Conservation (phyloP, 1,140 invertebrate genomes). For the Pogonomyrmex californicus region DNA sequence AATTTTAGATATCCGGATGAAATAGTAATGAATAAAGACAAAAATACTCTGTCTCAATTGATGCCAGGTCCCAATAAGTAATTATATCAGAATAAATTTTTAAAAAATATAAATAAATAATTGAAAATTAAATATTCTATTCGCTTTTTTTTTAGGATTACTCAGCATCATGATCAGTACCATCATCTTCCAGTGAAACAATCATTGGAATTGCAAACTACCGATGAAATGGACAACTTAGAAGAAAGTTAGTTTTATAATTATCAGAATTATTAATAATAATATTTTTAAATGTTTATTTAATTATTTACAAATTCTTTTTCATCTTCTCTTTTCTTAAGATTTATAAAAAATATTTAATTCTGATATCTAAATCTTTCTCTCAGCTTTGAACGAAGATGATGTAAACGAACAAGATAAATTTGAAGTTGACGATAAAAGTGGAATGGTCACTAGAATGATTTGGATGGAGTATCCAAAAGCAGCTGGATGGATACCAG, state of each 20-base stretch:
- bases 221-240: constrained; percentile 85
- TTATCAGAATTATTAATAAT: background rate
- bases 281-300: background rate
- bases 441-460: constrained; percentile 82
- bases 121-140: background rate
- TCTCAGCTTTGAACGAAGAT: background rate
- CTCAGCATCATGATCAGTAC: constrained; percentile 58
- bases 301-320: background rate
- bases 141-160: constrained; percentile 10
- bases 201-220: constrained; percentile 82
- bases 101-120: constrained; percentile 38
- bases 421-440: constrained; percentile 50
- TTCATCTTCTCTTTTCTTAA: background rate
- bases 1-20: constrained; percentile 70
- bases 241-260: constrained; percentile 79
- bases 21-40: constrained; percentile 49
- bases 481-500: constrained; percentile 88
- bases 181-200: constrained; percentile 75
- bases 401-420: constrained; percentile 9
- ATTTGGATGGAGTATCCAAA: constrained; percentile 90
- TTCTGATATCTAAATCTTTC: background rate
- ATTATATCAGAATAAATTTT: background rate
- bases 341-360: background rate
- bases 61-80: constrained; percentile 68
- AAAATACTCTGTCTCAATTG: constrained; percentile 67